Conservation (phyloP, 2,113 vertebrate species). For the Hippocampus guttulatus region DNA sequence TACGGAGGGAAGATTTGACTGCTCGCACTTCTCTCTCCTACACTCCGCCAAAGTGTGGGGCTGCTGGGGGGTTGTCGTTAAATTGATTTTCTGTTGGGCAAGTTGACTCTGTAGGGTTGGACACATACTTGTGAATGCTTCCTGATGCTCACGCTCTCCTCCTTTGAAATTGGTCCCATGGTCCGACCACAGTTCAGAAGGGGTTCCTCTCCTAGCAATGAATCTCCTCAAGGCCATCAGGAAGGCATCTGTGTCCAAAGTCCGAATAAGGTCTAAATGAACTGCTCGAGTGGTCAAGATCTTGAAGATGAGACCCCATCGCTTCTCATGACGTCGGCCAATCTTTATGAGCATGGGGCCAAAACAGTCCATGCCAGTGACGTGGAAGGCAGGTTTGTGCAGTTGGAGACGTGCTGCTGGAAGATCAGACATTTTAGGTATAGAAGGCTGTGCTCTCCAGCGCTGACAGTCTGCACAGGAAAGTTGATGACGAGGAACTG, state of each 20-base stretch:
- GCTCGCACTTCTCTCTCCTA: neutral
- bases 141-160: neutral
- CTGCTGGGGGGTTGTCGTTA: slow-evolving; percentile 1
- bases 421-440: neutral
- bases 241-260: neutral
- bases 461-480: neutral
- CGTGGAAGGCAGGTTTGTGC: neutral
- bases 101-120: neutral
- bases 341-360: neutral
- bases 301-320: slow-evolving; percentile 4
- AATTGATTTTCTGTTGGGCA: neutral
- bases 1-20: neutral
- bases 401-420: neutral
- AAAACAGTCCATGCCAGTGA: slow-evolving; percentile 3
- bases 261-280: neutral
- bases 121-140: neutral
- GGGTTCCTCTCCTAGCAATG: slow-evolving; percentile 1
- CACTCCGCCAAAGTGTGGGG: neutral
- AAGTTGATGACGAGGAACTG: neutral
- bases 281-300: neutral
- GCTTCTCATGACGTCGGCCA: neutral
- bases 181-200: slow-evolving; percentile 4
- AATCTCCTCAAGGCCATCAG: neutral
- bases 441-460: neutral
- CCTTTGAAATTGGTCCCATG: slow-evolving; percentile 3